Evolutionary conservation across 2,888 invertebrate species (phyloP).

Genomic region (Esperia sulphurella): DNA sequence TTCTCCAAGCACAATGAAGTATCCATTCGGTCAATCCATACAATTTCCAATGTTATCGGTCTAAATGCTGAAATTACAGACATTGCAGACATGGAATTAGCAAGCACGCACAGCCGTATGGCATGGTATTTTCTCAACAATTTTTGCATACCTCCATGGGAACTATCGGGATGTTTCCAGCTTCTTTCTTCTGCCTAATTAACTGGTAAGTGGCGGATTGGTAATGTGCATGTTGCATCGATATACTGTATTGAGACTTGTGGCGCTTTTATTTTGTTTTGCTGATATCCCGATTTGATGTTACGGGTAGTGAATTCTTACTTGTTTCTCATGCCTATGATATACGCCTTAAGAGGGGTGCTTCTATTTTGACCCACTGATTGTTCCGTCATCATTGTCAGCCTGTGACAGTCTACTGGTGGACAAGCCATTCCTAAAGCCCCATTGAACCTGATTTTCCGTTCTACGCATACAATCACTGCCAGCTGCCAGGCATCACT

Average conservation of each 20-base stretch:
- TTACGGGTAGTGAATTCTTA: too few species aligned
- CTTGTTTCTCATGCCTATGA: too few species aligned
- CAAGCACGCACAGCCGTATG: conserved; percentile 58
- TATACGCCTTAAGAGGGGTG: too few species aligned
- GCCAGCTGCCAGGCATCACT: too few species aligned
- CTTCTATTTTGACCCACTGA: too few species aligned
- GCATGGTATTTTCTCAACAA: conserved; percentile 70
- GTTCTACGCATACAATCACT: too few species aligned
- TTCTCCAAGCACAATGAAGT: conserved; percentile 6
- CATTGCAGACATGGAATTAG: conserved; percentile 45
- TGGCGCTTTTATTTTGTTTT: background rate
- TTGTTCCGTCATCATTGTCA: too few species aligned
- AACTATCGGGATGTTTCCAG: conserved; percentile 46
- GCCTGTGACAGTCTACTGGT: too few species aligned
- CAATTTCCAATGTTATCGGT: conserved; percentile 45
- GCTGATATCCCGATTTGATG: too few species aligned
- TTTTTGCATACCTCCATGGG: conserved; percentile 76
- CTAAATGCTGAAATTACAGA: conserved; percentile 67
- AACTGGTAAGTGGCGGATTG: conserved; percentile 49
- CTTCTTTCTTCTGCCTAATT: conserved; percentile 51
- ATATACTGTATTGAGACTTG: background rate
- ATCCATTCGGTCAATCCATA: conserved; percentile 26
- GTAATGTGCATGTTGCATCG: conserved; percentile 33
- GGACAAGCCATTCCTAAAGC: too few species aligned
- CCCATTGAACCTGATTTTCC: too few species aligned